Base-by-base conservation (phyloP, 1,140 invertebrate genomes). In the Brachionus paranguensis region DNA sequence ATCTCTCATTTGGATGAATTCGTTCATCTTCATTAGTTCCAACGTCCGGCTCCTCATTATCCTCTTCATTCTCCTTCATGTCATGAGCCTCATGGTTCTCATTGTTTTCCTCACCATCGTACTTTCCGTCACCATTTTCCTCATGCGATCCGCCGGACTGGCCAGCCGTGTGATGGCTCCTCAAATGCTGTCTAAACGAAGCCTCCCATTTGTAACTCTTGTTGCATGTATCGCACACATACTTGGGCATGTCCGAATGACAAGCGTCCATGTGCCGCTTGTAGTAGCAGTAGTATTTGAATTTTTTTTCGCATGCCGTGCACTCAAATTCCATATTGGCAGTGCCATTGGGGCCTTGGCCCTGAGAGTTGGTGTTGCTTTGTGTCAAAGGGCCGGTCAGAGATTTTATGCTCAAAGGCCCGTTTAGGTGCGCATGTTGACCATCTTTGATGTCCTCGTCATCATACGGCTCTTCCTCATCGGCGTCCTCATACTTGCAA, bases 181-280 rank as follows among this genome's bases (percentile, higher is more conserved):
- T 81, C 43, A 81, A 64, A 68, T 81, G 78, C 14, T 81, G 78
- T 43, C 53, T 60, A 27, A 81, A 81, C 33, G 78, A 81, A 20
- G 78, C 78, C 41, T 81, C 78, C 78, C 78, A 81, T 47, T 81
- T 81, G 27, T 81, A 81, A n/a, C 78, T 81, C 53, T 81, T 81
- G n/a, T 81, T 41, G 33, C 78, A 81, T 33, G 41, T 81, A 14
- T 81, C 78, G 27, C 78, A 81, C 11, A 81, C 78, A 68, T 81
- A 81, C 45, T 81, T 81, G 1, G 78, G 78, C 50, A 43, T 45
- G 3, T 81, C 78, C 41, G 78, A 81, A n/a, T 81, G 78, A 81
- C 78, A 81, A 24, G 78, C 78, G 27, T 81, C 78, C 78, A 81
- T 81, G 78, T 81, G 78, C 17, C 78, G 20, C 43, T 81, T 81